Evolutionary conservation across 2,113 vertebrate species (phyloP).

Genomic region (Peromyscus maniculatus): DNA sequence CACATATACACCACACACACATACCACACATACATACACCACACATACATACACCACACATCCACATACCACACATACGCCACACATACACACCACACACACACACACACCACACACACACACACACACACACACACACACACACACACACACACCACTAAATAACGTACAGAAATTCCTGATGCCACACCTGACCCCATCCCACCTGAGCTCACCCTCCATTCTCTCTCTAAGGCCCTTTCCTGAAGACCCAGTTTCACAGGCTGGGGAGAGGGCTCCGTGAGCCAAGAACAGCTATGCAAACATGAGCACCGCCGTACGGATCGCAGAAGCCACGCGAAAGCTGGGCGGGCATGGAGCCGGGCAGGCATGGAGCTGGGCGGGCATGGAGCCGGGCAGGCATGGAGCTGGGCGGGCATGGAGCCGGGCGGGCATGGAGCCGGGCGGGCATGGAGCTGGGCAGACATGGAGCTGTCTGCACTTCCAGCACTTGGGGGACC

Average conservation of each 20-base stretch:
- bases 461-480: not conserved
- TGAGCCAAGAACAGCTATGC: no score
- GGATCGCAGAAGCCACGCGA: not conserved
- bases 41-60: no score
- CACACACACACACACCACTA: no score
- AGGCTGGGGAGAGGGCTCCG: not conserved
- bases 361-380: not conserved
- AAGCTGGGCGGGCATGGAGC: not conserved
- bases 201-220: not conserved
- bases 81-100: no score
- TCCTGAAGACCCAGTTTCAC: not conserved
- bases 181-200: not conserved
- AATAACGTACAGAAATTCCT: no score
- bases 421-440: not conserved
- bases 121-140: no score
- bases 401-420: not conserved
- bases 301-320: not conserved
- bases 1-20: no score
- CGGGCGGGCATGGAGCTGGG: not conserved
- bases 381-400: not conserved
- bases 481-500: not conserved
- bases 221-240: constrained; percentile 8
- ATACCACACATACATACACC: no score
- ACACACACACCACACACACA: no score
- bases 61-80: no score